Base-by-base conservation (phyloP, 2,888 invertebrate species). In the Athetis lepigone region DNA sequence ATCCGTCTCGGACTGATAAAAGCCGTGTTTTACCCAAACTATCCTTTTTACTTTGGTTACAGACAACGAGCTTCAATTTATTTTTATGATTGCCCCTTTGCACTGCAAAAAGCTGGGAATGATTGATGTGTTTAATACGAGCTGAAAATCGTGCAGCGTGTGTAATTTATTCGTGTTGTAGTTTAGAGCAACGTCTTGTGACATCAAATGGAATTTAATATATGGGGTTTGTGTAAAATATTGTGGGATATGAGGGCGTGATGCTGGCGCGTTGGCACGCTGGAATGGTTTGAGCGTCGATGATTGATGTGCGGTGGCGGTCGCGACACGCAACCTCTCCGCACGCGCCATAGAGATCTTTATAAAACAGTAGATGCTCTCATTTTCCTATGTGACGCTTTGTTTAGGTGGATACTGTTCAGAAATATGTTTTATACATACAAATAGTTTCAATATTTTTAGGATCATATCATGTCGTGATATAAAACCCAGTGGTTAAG, bases 201-300 rank as follows among this genome's bases (percentile, higher is more conserved):
- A 79, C 72, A 77, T 82, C 77, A 81, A 80, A 77, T 78, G 88
- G 88, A 90, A 90, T 90, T 89, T 90, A 90, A 90, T 91, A 89
- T 87, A 85, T 90, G 82, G 82, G 83, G 80, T 85, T 85, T 87
- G 85, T 85, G 80, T 83, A 79, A 83, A 84, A 81, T 75, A 49
- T 68, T 65, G 69, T 67, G 47, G 67, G 57, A 69, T 72, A 77
- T 77, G 62, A 61, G 57, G 57, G 55, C 54, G 49, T 58, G 45
- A 51, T 64, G 72, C 51, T 46, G 66, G 61, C 59, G 50, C 62
- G 73, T 43, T 63, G 71, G 79, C 52, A 67, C 47, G 70, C 51
- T 47, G 51, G 46, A 62, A 68, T 65, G 52, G 71, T 69, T 64
- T 61, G 61, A 67, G 63, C 49, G 64, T 64, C 39, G 56, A 60